These are phyloP conservation scores for Bombus vancouverensis DNA, from an alignment of 1,140 invertebrate genomes.

Conservation along the genomic window DNA sequence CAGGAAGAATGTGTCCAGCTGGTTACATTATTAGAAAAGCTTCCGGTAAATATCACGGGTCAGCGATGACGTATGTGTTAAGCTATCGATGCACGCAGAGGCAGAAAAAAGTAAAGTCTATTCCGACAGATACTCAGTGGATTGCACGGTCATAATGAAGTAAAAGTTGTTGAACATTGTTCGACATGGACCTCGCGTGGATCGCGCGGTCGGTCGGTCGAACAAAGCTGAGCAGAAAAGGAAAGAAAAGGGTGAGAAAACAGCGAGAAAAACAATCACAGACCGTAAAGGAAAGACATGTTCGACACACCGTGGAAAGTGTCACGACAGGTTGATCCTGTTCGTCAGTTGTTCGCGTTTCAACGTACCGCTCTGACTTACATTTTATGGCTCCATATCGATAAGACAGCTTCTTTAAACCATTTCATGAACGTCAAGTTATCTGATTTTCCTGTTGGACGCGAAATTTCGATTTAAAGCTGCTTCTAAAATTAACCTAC, in stretches of 20 bases:
- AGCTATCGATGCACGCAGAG: neutral
- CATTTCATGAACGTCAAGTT: no score
- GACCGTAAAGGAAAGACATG: neutral
- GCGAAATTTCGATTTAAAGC: no score
- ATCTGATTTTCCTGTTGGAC: no score
- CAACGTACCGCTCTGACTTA: no score
- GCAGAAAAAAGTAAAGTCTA: neutral
- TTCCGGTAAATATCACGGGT: constrained; percentile 4
- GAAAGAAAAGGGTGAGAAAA: neutral
- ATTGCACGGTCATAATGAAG: neutral
- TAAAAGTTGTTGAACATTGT: constrained; percentile 5
- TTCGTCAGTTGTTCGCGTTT: constrained; percentile 27
- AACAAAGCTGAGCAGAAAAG: neutral
- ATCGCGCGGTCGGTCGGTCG: neutral
- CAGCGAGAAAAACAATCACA: neutral
- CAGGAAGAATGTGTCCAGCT: neutral
- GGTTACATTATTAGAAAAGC: neutral
- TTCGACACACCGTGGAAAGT: neutral
- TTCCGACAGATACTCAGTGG: neutral
- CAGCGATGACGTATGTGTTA: neutral
- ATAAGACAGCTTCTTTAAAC: no score
- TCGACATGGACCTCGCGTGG: neutral
- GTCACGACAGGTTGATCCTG: constrained; percentile 45
- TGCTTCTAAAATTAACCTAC: no score
- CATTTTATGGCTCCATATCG: constrained; percentile 65